These are phyloP conservation scores for Notamacropus eugenii DNA, from an alignment of 2,797 vertebrate genomes.

Conservation along the genomic window DNA sequence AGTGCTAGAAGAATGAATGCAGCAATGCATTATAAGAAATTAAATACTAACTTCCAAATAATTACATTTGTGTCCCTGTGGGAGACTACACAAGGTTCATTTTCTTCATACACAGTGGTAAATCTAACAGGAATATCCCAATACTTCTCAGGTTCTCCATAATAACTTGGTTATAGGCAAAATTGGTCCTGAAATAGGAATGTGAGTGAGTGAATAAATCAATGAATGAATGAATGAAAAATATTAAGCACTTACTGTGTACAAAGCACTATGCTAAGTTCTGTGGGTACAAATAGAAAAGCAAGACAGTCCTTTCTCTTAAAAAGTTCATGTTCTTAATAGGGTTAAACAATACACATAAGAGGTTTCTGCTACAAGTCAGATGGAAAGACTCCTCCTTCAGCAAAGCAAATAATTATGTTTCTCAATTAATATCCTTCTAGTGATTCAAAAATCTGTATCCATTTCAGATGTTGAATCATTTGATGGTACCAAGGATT, in stretches of 20 bases:
- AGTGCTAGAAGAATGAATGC: slow-evolving; percentile 45
- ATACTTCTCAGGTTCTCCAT: slow-evolving; percentile 45
- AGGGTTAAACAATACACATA: background rate
- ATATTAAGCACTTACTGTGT: background rate
- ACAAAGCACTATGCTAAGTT: background rate
- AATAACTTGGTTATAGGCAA: slow-evolving; percentile 55
- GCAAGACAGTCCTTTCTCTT: background rate
- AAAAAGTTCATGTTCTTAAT: background rate
- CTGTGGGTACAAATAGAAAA: background rate
- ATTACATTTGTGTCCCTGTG: slow-evolving; percentile 29
- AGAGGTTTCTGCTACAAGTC: background rate
- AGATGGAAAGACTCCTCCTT: background rate
- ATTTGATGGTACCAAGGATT: background rate
- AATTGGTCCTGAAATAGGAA: slow-evolving; percentile 66
- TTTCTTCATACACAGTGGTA: slow-evolving; percentile 59
- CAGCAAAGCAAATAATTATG: background rate
- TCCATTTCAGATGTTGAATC: background rate
- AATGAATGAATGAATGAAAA: background rate
- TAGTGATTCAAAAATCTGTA: background rate
- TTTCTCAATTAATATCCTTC: background rate
- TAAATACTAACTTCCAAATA: slow-evolving; percentile 49
- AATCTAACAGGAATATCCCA: slow-evolving; percentile 67
- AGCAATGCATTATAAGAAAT: slow-evolving; percentile 62
- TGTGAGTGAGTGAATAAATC: background rate
- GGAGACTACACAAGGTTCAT: slow-evolving; percentile 65